Evolutionary conservation across 1,140 invertebrate genomes (phyloP).

Genomic region (Panagrolaimus sp.): DNA sequence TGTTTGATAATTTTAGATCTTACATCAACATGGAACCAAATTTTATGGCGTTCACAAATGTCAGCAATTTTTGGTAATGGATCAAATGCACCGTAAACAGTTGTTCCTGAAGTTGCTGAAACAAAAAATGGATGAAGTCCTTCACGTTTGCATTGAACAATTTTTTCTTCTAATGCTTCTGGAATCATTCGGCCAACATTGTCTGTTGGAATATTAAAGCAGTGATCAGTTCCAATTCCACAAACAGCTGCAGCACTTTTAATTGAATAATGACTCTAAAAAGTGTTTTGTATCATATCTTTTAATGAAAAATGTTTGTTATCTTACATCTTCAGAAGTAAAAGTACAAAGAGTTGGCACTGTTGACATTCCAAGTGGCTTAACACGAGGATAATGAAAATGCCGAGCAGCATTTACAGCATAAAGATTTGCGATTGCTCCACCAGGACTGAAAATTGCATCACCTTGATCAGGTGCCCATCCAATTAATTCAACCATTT

Average conservation of each 20-base stretch:
- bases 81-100: constrained; percentile 91
- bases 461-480: constrained; percentile 73
- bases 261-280: constrained; percentile 92
- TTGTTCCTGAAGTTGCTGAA: constrained; percentile 87
- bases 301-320: not conserved
- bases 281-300: constrained; percentile 15
- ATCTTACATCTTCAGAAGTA: constrained; percentile 84
- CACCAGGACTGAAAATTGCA: constrained; percentile 91
- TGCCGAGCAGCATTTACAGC: constrained; percentile 88
- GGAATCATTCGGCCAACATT: constrained; percentile 79
- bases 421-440: constrained; percentile 94
- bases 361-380: constrained; percentile 78
- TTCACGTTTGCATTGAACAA: constrained; percentile 72
- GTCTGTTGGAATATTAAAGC: constrained; percentile 59
- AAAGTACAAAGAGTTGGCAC: constrained; percentile 86
- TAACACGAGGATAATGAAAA: constrained; percentile 87
- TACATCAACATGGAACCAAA: constrained; percentile 97
- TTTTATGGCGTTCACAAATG: constrained; percentile 84
- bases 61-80: constrained; percentile 86
- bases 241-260: constrained; percentile 88
- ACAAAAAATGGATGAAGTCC: constrained; percentile 83
- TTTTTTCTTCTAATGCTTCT: constrained; percentile 76
- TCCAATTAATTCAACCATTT: constrained; percentile 90
- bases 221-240: constrained; percentile 90
- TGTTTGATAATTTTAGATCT: constrained; percentile 61